These are phyloP conservation scores for Papilio glaucus DNA, from an alignment of 1,140 invertebrate species.

Conservation along the genomic window DNA sequence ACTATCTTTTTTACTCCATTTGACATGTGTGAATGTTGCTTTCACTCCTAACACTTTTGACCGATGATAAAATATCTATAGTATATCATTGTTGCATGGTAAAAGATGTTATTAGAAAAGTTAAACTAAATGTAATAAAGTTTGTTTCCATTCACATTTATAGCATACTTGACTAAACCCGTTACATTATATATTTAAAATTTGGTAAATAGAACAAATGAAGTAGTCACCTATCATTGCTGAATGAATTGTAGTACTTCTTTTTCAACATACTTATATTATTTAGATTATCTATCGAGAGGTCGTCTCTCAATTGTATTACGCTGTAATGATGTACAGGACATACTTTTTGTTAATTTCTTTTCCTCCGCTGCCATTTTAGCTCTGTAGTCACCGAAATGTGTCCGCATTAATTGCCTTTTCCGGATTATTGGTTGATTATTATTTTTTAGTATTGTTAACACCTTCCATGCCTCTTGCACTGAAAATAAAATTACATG, in stretches of 20 bases:
- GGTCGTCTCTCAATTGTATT: not conserved
- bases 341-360: conserved; percentile 82
- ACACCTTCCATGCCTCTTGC: conserved; percentile 85
- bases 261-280: not conserved
- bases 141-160: not conserved
- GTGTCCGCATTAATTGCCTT: conserved; percentile 88
- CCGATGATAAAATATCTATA: no score
- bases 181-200: not conserved
- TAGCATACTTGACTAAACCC: not conserved
- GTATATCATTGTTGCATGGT: no score
- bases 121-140: no score
- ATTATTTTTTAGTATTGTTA: conserved; percentile 87
- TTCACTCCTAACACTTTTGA: no score
- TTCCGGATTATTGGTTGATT: conserved; percentile 87
- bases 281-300: conserved; percentile 2
- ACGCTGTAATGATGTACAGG: not conserved
- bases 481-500: conserved; percentile 67
- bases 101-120: no score
- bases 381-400: conserved; percentile 89
- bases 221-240: not conserved
- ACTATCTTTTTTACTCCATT: no score
- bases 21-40: no score
- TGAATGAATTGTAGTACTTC: not conserved
- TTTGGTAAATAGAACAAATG: not conserved
- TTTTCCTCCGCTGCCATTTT: conserved; percentile 90